Base-by-base conservation (phyloP, 2,797 vertebrate genomes). In the Cercopithecus hamlyni region DNA sequence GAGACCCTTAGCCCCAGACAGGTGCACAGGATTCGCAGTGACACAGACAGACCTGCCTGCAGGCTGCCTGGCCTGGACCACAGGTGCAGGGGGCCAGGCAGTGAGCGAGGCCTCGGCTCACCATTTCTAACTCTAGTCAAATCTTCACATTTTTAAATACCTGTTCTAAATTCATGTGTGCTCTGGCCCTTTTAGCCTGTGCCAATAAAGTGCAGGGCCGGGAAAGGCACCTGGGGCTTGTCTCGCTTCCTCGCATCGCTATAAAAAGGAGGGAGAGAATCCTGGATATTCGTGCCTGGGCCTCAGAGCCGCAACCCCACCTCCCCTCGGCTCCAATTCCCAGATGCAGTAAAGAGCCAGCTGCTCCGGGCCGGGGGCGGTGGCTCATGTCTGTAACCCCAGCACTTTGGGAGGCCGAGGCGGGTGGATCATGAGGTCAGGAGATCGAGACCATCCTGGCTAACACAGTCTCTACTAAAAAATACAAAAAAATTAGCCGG, bases 51-150 rank as follows among this genome's bases (percentile, higher is more conserved):
- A 30, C 1, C 4, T 0, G 14, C 36, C n/a, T 36, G 48, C 8
- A 0, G 0, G 17, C 27, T 76, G 17, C 4, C 0, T 0, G 0
- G n/a, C 92, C 94, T n/a, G 52, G 72, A 41, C n/a, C 0, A 57
- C 52, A n/a, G 89, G 30, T 75, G 80, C 17, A 0, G 1, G 9
- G 8, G 8, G 88, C 1, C 1, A 24, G 43, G 6, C 2, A 7
- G 3, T 7, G 27, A 4, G 57, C 1, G 0, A 22, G 39, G 64
- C 20, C 55, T 84, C 0, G 1, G 70, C 48, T 70, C 14, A 2
- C 39, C 15, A 76, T 27, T 76, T 85, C 90, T n/a, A 36, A 75
- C 30, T 90, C 76, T 36, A 58, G 58, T 52, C 64, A 94, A 94
- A 96, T 27, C 5, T 26, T 70, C 73, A 43, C 13, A 3, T 61